Base-by-base conservation (phyloP, 2,113 vertebrate species). In the Fukomys damarensis region DNA sequence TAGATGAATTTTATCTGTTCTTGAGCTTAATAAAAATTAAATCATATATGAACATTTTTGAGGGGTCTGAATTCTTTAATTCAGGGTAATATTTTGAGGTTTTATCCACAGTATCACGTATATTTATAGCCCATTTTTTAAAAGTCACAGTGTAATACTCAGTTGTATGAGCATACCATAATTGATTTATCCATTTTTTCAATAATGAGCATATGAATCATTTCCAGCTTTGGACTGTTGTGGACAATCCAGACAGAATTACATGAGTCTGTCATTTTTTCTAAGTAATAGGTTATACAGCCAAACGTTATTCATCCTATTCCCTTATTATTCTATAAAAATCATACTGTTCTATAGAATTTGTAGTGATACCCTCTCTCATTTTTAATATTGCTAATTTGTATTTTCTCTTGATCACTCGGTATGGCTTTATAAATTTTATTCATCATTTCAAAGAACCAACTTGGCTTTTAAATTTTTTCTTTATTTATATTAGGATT, bases 1-100 rank as follows among this genome's bases (percentile, higher is more conserved):
- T 61, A 61, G 43, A 89, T 91, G 72, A 59, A 54, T 91, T 91
- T 74, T 32, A 9, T 72, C 72, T 86, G 28, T 89, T 96, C 24
- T 82, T 93, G 32, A 85, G 54, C 56, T 82, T 89, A 59, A 68
- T 91, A 66, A 63, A 95, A 95, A 41, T 86, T 63, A 86, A 92
- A 87, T 72, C 32, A 24, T 77, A 14, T 35, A 68, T 41, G 72
- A 89, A 83, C 14, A 66, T 83, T 81, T 86, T 84, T n/a, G 30
- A 41, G 61, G 41, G 16, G 28, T 66, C 43, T 85, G 70, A 52
- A 52, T 76, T 79, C 82, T 84, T 80, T 76, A 70, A 83, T 35
- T 52, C 14, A 35, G 59, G 41, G 12, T 59, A 54, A 46, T 49
- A 79, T 35, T 93, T 87, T n/a, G 17, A 86, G 59, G 43, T 76